Evolutionary conservation across 1,140 invertebrate genomes (phyloP), one percentile per base, ranked within the genome.

Genomic region (Cyrtorhinus lividipennis): DNA sequence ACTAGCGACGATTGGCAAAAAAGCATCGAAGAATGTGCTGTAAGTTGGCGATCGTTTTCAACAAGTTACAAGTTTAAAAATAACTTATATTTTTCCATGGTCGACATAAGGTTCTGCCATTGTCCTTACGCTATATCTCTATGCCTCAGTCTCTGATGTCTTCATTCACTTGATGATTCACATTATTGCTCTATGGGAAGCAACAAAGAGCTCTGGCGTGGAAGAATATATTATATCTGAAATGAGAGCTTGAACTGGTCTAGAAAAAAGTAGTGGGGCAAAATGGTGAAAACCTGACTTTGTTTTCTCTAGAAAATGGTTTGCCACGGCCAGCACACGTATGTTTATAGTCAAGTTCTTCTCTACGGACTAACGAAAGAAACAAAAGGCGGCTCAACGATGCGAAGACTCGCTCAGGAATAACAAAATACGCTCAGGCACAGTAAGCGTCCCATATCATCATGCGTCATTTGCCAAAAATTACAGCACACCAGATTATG

Each of bases 321-420:
- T 1, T 98, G 95, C 71, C 94, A 98, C 74, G 93, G 94, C 20
- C 95, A 98, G 73, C 95, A 98, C 71, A 98, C 95, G 0, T 98
- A 96, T 77, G 87, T 98, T 1, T 98, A 98, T 72, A 95, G 91
- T 69, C 94, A 98, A 80, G 87, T 97, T 0, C 78, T 98, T 48
- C 84, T 98, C 63, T 90, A 96, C 71, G 87, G 95, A 58, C 76
- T 98, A 57, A 83, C 92, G n/a, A 87, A 92, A 75, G 92, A 96
- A 75, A 74, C 83, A 22, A 88, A 90, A 73, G 91, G 92, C 62
- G 92, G 92, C 46, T 87, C 90, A 60, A 92, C 90, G 70, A 92
- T 97, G 81, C 90, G 92, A 73, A 80, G 95, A 68, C 77, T 98
- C 3, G 90, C 90, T 15, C 93, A 98, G 78, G 95, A 80, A 92